These are phyloP conservation scores for Pipa parva DNA, from an alignment of 2,113 vertebrate genomes.

Conservation along the genomic window DNA sequence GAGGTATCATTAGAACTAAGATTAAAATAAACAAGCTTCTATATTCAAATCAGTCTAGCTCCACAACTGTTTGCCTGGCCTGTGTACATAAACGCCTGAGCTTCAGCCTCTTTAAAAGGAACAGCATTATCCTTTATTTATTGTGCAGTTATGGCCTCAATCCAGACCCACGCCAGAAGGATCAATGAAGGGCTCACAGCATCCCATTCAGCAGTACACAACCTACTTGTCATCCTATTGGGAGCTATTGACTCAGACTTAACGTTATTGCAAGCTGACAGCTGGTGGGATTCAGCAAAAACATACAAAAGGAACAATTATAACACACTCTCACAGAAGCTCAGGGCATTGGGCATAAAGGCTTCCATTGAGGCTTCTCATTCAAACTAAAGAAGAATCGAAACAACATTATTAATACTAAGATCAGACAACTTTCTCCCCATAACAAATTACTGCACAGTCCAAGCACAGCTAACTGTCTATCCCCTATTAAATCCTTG, in stretches of 20 bases:
- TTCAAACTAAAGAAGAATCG: constrained; percentile 44
- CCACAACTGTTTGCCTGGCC: background rate
- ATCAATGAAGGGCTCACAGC: constrained; percentile 51
- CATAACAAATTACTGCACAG: background rate
- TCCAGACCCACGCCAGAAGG: constrained; percentile 59
- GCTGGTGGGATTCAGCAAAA: constrained; percentile 60
- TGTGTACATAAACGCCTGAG: constrained; percentile 35
- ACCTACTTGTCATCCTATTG: constrained; percentile 67
- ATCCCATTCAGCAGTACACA: constrained; percentile 61
- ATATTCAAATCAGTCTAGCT: constrained; percentile 8
- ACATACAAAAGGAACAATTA: constrained; percentile 52
- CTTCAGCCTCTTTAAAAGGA: constrained; percentile 3
- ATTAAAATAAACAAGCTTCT: constrained; percentile 12
- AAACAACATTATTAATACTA: constrained; percentile 17
- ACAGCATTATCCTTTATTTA: constrained; percentile 47
- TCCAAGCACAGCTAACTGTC: background rate
- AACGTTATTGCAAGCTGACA: constrained; percentile 67
- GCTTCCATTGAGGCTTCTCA: constrained; percentile 47
- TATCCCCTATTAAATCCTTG: background rate
- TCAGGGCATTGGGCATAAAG: constrained; percentile 43
- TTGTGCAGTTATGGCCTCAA: constrained; percentile 48
- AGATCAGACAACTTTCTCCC: constrained; percentile 13
- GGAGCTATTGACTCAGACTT: constrained; percentile 68
- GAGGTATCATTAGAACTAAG: background rate
- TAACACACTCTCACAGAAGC: constrained; percentile 45